Conservation (phyloP, 1,140 invertebrate species). For the Colletes gigas region DNA sequence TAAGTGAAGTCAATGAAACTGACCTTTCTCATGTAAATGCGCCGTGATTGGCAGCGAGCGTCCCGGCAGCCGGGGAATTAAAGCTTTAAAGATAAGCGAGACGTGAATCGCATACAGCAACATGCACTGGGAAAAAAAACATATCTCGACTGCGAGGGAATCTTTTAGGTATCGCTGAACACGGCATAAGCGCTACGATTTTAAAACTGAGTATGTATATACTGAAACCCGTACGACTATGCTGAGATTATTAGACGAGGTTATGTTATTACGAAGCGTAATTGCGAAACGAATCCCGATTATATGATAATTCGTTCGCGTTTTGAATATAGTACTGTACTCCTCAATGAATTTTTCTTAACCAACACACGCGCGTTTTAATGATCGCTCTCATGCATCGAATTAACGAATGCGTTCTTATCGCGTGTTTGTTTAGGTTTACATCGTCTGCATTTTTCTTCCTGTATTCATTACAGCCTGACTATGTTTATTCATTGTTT, state of each 20-base stretch:
- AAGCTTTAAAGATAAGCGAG: conserved; percentile 39
- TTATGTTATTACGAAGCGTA: not conserved
- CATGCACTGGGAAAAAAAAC: not conserved
- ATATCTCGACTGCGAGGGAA: not conserved
- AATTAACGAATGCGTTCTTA: conserved; percentile 3
- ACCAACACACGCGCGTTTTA: not conserved
- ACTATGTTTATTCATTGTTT: not conserved
- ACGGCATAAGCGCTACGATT: not conserved
- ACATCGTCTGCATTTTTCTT: conserved; percentile 7
- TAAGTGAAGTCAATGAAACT: conserved; percentile 56
- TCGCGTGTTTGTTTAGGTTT: not conserved
- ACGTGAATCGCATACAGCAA: conserved; percentile 17
- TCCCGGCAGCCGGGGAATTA: conserved; percentile 20
- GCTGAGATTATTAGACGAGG: not conserved
- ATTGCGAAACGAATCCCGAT: not conserved
- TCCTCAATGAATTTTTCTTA: not conserved
- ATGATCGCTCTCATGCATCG: not conserved
- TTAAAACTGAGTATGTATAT: too few relatives aligned
- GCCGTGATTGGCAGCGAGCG: conserved; percentile 38
- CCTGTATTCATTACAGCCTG: not conserved
- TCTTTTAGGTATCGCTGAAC: not conserved
- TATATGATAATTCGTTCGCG: conserved; percentile 3
- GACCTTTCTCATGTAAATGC: conserved; percentile 60
- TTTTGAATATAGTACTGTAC: not conserved
- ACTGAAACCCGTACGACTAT: not conserved